Base-by-base conservation (phyloP, 2,113 vertebrate species). In the Callipepla californica region DNA sequence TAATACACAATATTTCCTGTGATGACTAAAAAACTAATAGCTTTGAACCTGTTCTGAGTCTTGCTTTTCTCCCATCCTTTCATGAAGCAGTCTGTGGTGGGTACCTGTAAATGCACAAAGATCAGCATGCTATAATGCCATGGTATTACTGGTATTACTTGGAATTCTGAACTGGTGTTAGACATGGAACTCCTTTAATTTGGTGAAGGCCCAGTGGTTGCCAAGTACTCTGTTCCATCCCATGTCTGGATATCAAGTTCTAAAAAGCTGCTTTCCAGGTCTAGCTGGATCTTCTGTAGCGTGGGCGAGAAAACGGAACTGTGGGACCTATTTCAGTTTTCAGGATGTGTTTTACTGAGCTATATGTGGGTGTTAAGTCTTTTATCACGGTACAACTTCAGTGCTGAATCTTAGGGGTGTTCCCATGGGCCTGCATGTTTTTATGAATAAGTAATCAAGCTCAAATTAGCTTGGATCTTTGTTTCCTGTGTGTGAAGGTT, bases 311-410 rank as follows among this genome's bases (percentile, higher is more conserved):
- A 34, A 73, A 32, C 5, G 17, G 51, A 45, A 73, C 87, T 77
- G 59, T 42, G 59, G 73, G 76, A 32, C 63, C 57, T 11, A 5
- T 67, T 78, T 85, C 59, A 80, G 38, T 70, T 92, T 85, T 90
- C 83, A 83, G 83, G 91, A 85, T 88, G 82, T 85, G 76, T 88
- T 92, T 87, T 68, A 26, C 58, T 34, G 20, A 80, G 55, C 90
- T 38, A 1, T 7, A 45, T 0, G n/a, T 93, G 91, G 93, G 89
- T 2, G 68, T 45, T 12, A 17, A 48, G 79, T 81, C 79, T 91
- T 95, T 74, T 79, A 80, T 87, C 83, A 6, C 70, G 73, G 74
- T 21, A 48, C 32, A 87, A 53, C 75, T 66, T 50, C 36, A 77
- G 0, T 20, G 85, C 68, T 62, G 59, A 30, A 70, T 80, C 83